Base-by-base conservation (phyloP, 2,113 vertebrate genomes). In the Chamaea fasciata region DNA sequence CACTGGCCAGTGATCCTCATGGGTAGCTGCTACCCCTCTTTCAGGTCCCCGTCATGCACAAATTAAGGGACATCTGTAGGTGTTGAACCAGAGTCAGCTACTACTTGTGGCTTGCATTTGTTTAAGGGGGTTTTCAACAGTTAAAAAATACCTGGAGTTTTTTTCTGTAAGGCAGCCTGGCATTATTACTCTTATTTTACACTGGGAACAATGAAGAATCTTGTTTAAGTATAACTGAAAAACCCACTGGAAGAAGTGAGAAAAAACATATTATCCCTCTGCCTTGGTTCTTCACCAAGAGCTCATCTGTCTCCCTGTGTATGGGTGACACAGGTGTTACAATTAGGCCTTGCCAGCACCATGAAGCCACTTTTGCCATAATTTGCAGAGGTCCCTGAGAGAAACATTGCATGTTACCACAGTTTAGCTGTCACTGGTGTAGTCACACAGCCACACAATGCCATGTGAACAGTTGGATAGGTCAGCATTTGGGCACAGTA, bases 391-490 rank as follows among this genome's bases (percentile, higher is more conserved):
- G 5, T 62, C 11, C 17, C 22, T 81, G 33, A 50, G 22, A 82
- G 28, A 88, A 90, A 68, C 6, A 8, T 26, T 83, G 4, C 5
- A 9, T 63, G 28, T 63, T 71, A 6, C 10, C 7, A 4, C 8
- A 14, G 18, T n/a, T 87, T 59, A 55, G 10, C 35, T 42, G 28
- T 47, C 27, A 31, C 27, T 46, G 41, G 20, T 6, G 7, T 41
- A 31, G 59, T 52, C 57, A 60, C 33, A 60, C 7, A 73, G n/a
- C 24, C 19, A 37, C 9, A 42, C 22, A 37, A 22, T 7, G 37
- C 22, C 1, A 0, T 10, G 31, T n/a, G 33, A 46, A 24, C 15
- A 10, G 20, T 33, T 31, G 27, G 18, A 42, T 10, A 50, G 46
- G 15, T 26, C 28, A 20, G 20, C 50, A 70, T 52, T 67, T 75